Percentiles rank a stretch among this genome's conserved stretches.
Conservation (phyloP, 2,888 invertebrate genomes). For the Pantelozetes paolii region DNA sequence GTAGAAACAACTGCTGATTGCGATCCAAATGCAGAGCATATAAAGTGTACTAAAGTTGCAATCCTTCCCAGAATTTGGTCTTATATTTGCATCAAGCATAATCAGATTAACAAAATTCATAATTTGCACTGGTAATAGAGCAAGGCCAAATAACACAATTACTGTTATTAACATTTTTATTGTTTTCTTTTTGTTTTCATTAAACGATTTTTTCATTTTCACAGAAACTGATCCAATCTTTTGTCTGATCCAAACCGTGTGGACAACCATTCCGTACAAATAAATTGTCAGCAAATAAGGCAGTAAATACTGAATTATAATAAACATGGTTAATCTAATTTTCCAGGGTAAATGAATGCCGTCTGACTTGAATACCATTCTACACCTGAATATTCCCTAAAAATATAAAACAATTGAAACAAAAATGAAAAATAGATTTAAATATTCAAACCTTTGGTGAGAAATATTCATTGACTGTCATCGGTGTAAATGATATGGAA, state of each 20-base stretch:
- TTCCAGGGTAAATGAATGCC: not conserved
- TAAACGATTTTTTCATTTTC: conserved; percentile 10
- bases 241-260: conserved; percentile 29
- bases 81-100: conserved; percentile 29
- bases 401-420: not conserved
- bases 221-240: not conserved
- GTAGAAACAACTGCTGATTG: conserved; percentile 29
- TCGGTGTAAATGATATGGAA: not conserved
- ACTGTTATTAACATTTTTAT: conserved; percentile 36
- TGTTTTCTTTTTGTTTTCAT: conserved; percentile 32
- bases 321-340: not conserved
- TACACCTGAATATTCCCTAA: conserved; percentile 31
- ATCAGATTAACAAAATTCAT: conserved; percentile 26
- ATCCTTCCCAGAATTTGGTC: not conserved
- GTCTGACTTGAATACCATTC: not conserved
- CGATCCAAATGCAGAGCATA: conserved; percentile 31
- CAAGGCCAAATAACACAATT: conserved; percentile 15
- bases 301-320: conserved; percentile 33
- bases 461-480: conserved; percentile 35
- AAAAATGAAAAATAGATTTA: not conserved
- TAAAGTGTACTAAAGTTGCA: conserved; percentile 34
- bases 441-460: conserved; percentile 29
- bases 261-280: conserved; percentile 20
- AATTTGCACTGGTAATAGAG: conserved; percentile 22
- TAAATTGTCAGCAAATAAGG: not conserved